Evolutionary conservation across 92 coral and sea anemone genomes (phyloP).

Genomic region (Anthopleura xanthogrammica): DNA sequence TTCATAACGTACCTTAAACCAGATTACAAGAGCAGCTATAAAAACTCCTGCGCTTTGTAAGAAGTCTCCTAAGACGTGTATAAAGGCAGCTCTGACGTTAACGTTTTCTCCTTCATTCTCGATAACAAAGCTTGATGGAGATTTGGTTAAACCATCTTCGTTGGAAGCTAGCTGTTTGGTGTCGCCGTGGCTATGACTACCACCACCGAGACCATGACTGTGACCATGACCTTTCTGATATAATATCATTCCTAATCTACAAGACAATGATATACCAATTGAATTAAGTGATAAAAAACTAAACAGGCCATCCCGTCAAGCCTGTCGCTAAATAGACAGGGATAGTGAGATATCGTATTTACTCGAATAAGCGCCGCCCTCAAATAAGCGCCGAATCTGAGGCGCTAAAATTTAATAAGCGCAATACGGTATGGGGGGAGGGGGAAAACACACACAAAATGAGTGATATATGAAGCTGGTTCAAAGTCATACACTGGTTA

Average conservation of each 20-base stretch:
- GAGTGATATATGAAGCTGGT: too few species aligned
- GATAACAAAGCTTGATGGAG: conserved; percentile 74
- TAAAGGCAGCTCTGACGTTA: conserved; percentile 91
- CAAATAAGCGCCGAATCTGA: conserved; percentile 51
- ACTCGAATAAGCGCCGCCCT: conserved; percentile 72
- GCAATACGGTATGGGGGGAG: too few species aligned
- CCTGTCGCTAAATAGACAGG: too few species aligned
- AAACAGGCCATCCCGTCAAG: too few species aligned
- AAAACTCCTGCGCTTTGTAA: conserved; percentile 93
- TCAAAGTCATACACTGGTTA: neutral
- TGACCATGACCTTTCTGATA: conserved; percentile 80
- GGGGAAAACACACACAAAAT: too few species aligned
- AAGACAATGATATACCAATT: neutral
- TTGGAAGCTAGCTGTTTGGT: conserved; percentile 7
- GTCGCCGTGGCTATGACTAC: conserved; percentile 43
- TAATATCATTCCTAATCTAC: conserved; percentile 79
- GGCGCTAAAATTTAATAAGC: too few species aligned
- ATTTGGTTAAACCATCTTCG: conserved; percentile 10
- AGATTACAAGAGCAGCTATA: conserved; percentile 84
- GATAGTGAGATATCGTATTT: conserved; percentile 26
- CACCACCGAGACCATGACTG: conserved; percentile 64
- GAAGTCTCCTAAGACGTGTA: conserved; percentile 95
- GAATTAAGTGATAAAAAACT: too few species aligned
- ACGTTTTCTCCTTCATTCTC: conserved; percentile 87
- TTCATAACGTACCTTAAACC: conserved; percentile 71